Base-by-base conservation (phyloP, 2,888 invertebrate genomes). In the Caenorhabditis sp. region DNA sequence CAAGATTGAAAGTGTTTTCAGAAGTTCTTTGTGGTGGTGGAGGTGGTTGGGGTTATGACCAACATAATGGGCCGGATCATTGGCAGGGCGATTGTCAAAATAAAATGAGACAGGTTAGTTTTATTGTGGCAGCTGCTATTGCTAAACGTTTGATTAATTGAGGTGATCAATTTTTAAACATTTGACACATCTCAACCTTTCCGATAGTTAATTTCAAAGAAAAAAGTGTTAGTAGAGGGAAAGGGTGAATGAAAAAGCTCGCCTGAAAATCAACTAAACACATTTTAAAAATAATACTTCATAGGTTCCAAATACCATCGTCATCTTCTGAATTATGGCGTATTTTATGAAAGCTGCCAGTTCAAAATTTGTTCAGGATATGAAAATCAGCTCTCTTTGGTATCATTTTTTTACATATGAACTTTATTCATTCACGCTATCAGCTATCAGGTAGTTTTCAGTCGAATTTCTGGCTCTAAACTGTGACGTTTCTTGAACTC, bases 21-120 rank as follows among this genome's bases (percentile, higher is more conserved):
- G 74, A 64, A 38, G 63, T 64, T 56, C 50, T 49, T 36, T 63
- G 74, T 38, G 69, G 69, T 36, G 60, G 64, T 56, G 70, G 64
- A 49, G 71, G 69, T 38, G 76, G 65, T 31, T 86, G 86, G 86
- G 86, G 85, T 31, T 86, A 86, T 68, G 72, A 76, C 1, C 67
- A 66, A 20, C 25, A 79, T 27, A 76, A 86, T 49, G 85, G 85
- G 12, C 85, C 85, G 0, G 74, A 78, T 36, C 73, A 70, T 8
- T 86, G 86, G 86, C 61, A 59, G 38, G 83, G 83, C 38, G 65
- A 67, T 21, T 87, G 87, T 59, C 76, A 77, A 20, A 76, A 72
- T 25, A 76, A 81, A 52, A 50, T 73, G 23, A 67, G 63, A 58
- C 80, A 80, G 80, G 80, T 77, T 43, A 3, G 70, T 31, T 26